Evolutionary conservation across 2,888 invertebrate species (phyloP), one percentile per base, ranked within the genome.

Genomic region (Anoncus sp.): DNA sequence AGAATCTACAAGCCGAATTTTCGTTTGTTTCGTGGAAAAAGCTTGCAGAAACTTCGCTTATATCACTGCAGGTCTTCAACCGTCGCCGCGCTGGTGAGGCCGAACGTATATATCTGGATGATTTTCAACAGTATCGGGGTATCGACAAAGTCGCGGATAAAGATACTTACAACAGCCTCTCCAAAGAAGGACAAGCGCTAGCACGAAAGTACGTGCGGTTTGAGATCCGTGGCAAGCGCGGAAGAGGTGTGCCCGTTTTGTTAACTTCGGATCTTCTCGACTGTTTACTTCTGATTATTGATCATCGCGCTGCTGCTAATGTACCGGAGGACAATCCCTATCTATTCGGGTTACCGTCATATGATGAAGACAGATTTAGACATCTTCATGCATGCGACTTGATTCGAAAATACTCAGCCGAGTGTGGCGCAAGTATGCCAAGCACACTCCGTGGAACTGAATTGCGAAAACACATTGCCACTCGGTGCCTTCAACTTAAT

Each of bases 381-480:
- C 80, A 84, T 63, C 59, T 86, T n/a, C 51, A 80, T 10, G 85
- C 87, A 9, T 86, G 84, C 51, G 59, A 59, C 24, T 57, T 86
- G 27, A 53, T 87, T 22, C 47, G 84, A 16, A 62, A 82, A 53
- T 84, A 79, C 67, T 75, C 86, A 1, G 24, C 20, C 12, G 38
- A 66, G n/a, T 87, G 85, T 79, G 83, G 82, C 6, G 86, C 85
- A 14, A 38, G 62, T 27, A 38, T 77, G 16, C 85, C 84, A 6
- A 59, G 66, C 31, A 75, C 80, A 22, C 77, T 87, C 16, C 66
- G 81, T 18, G 82, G 78, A 1, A 82, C 80, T 1, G 6, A 77
- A 9, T 22, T 82, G 7, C 45, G 81, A n/a, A 82, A 82, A 65
- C 81, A 82, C 35, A 55, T 82, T 14, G 82, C 83, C 1, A 82